Evolutionary conservation across 2,888 invertebrate species (phyloP).

Genomic region (Deladenus siricidicola): DNA sequence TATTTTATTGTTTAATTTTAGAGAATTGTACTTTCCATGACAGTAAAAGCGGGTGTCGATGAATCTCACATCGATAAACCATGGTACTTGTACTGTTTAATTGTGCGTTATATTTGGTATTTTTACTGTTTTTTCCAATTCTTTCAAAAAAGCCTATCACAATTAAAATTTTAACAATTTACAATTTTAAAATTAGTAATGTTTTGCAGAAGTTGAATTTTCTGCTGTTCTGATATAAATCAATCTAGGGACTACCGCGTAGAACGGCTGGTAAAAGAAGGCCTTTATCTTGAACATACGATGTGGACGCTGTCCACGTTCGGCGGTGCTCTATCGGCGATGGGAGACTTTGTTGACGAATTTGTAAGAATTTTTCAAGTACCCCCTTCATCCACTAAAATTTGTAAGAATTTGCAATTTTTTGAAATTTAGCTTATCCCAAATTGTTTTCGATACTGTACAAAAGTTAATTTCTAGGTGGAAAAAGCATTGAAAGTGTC

Average conservation of each 20-base stretch:
- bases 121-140: no score
- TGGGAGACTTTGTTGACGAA: constrained; percentile 22
- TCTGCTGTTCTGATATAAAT: not conserved
- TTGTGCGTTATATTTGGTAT: no score
- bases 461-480: constrained; percentile 61
- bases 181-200: no score
- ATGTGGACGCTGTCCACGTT: constrained; percentile 26
- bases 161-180: no score
- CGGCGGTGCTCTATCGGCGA: constrained; percentile 24
- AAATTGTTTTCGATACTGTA: not conserved
- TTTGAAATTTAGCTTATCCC: not conserved
- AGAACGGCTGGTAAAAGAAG: not conserved
- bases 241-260: not conserved
- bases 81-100: not conserved
- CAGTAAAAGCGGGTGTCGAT: not conserved
- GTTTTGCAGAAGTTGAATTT: no score
- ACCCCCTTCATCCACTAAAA: no score
- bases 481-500: constrained; percentile 67
- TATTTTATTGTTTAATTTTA: no score
- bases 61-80: not conserved
- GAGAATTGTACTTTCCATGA: not conserved
- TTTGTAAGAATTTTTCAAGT: constrained; percentile 11
- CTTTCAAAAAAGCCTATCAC: no score
- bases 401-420: not conserved
- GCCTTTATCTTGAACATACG: not conserved